A percentile compares a stretch with the other conserved stretches of the same genome.
Conservation (phyloP, 2,113 vertebrate genomes). For the Malurus cyaneus region DNA sequence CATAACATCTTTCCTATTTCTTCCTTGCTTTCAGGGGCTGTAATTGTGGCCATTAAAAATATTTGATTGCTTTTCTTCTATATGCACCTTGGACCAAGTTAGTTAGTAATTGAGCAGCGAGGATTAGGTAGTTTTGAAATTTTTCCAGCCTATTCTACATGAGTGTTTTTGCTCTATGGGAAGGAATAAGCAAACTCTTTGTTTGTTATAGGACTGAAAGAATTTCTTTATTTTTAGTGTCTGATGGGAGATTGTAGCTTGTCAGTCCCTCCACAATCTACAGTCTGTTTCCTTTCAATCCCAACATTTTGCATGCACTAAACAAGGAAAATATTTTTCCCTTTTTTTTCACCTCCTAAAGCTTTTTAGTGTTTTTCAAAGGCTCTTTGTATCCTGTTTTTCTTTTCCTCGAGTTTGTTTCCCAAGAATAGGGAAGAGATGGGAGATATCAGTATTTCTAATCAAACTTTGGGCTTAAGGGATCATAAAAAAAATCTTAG, state of each 20-base stretch:
- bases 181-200: neutral
- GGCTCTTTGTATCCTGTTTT: rapidly evolving
- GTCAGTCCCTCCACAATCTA: neutral
- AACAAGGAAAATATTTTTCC: neutral
- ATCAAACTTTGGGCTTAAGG: neutral
- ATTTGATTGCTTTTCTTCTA: neutral
- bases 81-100: too few species aligned
- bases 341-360: neutral
- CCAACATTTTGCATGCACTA: neutral
- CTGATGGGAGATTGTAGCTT: too few species aligned
- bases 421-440: neutral
- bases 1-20: neutral
- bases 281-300: neutral
- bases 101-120: too few species aligned
- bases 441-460: neutral
- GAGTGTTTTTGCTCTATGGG: rapidly evolving
- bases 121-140: neutral
- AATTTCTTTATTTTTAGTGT: neutral
- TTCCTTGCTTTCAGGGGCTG: neutral
- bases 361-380: neutral
- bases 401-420: neutral
- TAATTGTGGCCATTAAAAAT: neutral
- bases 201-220: neutral
- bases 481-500: neutral
- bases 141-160: neutral